Evolutionary conservation across 2,797 vertebrate genomes (phyloP).

Genomic region (Falco cherrug): DNA sequence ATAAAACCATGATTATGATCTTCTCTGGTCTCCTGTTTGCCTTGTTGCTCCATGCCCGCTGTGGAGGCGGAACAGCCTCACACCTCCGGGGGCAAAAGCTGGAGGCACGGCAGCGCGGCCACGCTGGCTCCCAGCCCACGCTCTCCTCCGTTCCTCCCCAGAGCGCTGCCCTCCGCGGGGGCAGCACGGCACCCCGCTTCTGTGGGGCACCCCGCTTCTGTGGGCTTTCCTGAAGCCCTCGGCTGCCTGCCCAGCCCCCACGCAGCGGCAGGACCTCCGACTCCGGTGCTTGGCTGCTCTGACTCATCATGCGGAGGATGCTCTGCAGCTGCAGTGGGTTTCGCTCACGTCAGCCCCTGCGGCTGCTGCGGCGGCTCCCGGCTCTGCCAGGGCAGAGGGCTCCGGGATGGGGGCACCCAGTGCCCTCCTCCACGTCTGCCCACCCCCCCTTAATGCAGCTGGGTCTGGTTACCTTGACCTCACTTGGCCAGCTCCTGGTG

Average conservation of each 20-base stretch:
- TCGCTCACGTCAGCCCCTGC: no score
- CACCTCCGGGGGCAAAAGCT: not conserved
- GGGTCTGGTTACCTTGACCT: no score
- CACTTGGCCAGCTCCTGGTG: not conserved
- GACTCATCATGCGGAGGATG: rapidly evolving
- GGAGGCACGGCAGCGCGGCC: not conserved
- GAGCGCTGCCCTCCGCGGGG: not conserved
- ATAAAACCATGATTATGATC: constrained; percentile 72
- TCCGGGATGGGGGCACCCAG: no score
- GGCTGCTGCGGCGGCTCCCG: no score
- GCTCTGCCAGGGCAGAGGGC: no score
- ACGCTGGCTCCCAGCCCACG: rapidly evolving
- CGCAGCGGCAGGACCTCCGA: no score
- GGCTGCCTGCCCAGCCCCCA: no score
- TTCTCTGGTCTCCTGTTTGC: constrained; percentile 25
- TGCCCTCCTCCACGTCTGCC: no score
- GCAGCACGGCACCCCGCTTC: no score
- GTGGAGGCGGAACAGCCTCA: not conserved
- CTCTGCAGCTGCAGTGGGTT: no score
- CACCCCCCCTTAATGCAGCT: no score
- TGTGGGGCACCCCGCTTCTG: no score
- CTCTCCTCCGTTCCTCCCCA: not conserved
- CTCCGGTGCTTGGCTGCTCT: rapidly evolving
- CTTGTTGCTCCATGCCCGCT: not conserved
- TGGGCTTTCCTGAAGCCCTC: not conserved